Conservation (phyloP, 2,113 vertebrate genomes). For the Carassius gibelio region DNA sequence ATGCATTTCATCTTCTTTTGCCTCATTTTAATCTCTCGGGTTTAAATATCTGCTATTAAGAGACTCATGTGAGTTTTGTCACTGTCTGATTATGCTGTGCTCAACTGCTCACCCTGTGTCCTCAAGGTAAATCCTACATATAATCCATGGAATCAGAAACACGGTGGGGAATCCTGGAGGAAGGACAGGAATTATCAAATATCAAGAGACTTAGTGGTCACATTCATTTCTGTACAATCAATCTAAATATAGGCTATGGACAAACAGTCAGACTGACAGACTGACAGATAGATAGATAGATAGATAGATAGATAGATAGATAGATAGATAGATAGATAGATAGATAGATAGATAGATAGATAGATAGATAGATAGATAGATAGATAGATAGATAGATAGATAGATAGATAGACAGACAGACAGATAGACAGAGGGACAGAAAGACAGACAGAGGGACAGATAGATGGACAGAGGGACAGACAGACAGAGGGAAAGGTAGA, state of each 20-base stretch:
- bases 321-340: too few species aligned
- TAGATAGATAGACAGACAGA: too few species aligned
- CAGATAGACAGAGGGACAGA: too few species aligned
- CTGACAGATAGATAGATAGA: too few species aligned
- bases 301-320: too few species aligned
- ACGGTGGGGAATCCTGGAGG: conserved; percentile 71
- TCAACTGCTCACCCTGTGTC: conserved; percentile 77
- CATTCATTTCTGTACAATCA: not conserved
- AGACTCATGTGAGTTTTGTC: not conserved
- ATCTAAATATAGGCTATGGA: too few species aligned
- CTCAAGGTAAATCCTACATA: conserved; percentile 86
- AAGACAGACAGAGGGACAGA: too few species aligned
- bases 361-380: too few species aligned
- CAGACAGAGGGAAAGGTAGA: too few species aligned
- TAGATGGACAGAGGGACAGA: too few species aligned
- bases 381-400: too few species aligned
- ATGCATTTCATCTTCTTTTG: not conserved
- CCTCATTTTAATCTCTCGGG: not conserved
- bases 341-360: not conserved
- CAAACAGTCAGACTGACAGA: too few species aligned
- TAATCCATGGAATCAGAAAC: conserved; percentile 83
- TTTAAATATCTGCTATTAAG: not conserved
- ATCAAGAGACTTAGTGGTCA: not conserved
- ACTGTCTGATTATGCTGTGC: not conserved
- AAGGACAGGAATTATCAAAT: conserved; percentile 4